Conservation (phyloP, 1,140 invertebrate genomes). For the Papilio polyxenes region DNA sequence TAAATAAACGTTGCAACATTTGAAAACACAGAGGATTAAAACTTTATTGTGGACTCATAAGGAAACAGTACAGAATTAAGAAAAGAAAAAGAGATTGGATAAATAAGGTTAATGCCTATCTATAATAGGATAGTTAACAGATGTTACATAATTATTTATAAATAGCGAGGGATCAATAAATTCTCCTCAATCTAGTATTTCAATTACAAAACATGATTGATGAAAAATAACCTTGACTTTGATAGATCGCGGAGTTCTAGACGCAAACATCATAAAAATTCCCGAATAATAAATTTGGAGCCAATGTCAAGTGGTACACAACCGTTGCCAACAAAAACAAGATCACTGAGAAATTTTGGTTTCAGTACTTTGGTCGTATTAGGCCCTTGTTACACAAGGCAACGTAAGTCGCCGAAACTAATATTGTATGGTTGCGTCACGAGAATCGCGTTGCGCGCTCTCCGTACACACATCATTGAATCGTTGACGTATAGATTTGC, state of each 20-base stretch:
- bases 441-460: no score
- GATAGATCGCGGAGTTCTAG: not conserved
- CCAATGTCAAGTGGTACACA: not conserved
- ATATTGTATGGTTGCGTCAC: no score
- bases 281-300: constrained; percentile 10
- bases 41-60: not conserved
- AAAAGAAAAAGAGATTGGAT: not conserved
- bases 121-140: no score
- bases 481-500: no score
- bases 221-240: not conserved
- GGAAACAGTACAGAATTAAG: not conserved
- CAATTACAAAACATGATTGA: not conserved
- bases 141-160: not conserved
- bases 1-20: not conserved
- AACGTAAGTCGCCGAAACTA: no score
- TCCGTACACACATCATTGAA: no score
- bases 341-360: not conserved
- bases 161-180: not conserved
- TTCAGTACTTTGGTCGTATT: not conserved
- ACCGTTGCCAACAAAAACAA: not conserved
- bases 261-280: constrained; percentile 4
- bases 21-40: not conserved
- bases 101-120: no score
- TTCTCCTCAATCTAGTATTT: not conserved
- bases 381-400: not conserved